phyloP scores from a whole-genome alignment of 2,888 invertebrate species.

The Pristionchus arcanus region DNA sequence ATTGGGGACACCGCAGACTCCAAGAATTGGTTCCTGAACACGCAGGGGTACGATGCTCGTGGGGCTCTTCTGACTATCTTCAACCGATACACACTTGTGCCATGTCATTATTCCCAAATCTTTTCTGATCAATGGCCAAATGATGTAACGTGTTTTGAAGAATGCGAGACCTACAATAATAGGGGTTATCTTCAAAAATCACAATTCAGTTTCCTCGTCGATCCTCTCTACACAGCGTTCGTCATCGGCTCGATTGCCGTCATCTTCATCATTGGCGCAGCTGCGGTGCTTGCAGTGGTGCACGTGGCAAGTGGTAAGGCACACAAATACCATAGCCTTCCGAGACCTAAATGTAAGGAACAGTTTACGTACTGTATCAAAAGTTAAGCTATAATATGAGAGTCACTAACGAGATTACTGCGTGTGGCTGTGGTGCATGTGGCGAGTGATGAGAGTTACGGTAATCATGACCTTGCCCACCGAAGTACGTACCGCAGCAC shows the following conservation, averaged over 20 bases:
- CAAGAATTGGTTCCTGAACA: background rate
- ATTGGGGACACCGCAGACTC: background rate
- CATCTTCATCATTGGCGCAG: background rate
- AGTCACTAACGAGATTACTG: too few relatives aligned
- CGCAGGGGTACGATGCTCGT: background rate
- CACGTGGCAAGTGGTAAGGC: background rate
- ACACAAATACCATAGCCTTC: too few relatives aligned
- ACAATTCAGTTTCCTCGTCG: constrained; percentile 4
- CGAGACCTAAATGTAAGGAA: too few relatives aligned
- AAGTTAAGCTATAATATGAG: too few relatives aligned
- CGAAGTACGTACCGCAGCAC: too few relatives aligned
- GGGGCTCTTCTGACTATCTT: background rate
- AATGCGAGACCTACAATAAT: background rate
- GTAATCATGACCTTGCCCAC: too few relatives aligned
- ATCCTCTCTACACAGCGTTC: background rate
- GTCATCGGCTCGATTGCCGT: background rate
- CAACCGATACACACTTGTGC: background rate
- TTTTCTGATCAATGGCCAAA: too few relatives aligned
- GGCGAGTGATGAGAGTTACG: background rate
- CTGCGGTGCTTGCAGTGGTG: background rate
- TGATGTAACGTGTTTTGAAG: background rate
- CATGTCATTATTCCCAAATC: too few relatives aligned
- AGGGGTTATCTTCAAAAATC: too few relatives aligned
- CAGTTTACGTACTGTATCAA: too few relatives aligned
- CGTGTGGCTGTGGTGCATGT: too few relatives aligned